These are phyloP conservation scores for Eilema sororculum DNA, from an alignment of 2,888 invertebrate genomes.

Conservation along the genomic window DNA sequence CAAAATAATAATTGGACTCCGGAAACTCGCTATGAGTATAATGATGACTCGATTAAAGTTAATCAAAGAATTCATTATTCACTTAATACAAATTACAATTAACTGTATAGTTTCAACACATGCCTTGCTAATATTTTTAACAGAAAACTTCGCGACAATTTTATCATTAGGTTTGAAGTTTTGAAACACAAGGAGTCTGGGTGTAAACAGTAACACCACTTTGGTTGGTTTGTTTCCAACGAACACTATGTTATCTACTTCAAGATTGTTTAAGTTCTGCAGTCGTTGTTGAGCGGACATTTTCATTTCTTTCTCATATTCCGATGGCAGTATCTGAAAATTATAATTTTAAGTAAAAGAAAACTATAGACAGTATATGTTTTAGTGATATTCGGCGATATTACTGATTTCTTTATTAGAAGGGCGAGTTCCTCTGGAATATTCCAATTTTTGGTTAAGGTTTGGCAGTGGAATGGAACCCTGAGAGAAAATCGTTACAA, in stretches of 20 bases:
- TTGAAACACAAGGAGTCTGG: constrained; percentile 87
- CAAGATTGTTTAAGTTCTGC: constrained; percentile 66
- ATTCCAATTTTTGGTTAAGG: too few species aligned
- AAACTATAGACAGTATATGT: background rate
- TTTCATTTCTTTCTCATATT: constrained; percentile 75
- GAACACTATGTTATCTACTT: constrained; percentile 68
- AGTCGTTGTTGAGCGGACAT: constrained; percentile 72
- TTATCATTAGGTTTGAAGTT: constrained; percentile 85
- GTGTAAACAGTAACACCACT: constrained; percentile 73
- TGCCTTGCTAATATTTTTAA: constrained; percentile 88
- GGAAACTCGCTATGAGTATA: too few species aligned
- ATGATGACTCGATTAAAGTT: background rate
- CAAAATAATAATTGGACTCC: too few species aligned
- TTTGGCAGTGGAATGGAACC: too few species aligned
- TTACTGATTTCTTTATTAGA: too few species aligned
- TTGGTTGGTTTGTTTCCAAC: constrained; percentile 56
- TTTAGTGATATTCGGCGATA: too few species aligned
- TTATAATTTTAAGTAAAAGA: background rate
- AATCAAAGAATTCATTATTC: background rate
- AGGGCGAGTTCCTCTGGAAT: too few species aligned
- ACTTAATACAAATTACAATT: too few species aligned
- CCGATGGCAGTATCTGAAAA: constrained; percentile 74
- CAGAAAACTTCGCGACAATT: constrained; percentile 81
- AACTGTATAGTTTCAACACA: background rate
- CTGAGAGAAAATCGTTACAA: too few species aligned